Evolutionary conservation across 2,797 vertebrate genomes (phyloP).

Genomic region (Moxostoma hubbsi): DNA sequence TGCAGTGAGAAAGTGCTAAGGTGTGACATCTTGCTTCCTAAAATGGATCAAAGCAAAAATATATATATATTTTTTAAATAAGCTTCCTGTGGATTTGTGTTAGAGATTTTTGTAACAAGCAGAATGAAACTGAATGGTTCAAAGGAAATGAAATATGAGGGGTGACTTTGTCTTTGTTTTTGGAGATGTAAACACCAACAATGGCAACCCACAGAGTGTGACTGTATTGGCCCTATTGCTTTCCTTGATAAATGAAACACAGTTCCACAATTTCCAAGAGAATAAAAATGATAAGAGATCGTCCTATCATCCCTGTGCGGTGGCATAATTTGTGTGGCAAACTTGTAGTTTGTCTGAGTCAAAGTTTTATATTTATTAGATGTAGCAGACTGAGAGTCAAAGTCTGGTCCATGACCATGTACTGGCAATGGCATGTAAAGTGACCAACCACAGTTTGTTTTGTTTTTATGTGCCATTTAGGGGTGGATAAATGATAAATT

Average conservation of each 20-base stretch:
- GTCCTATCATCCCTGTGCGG: slow-evolving; percentile 3
- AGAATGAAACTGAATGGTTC: neutral
- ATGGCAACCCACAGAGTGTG: slow-evolving; percentile 23
- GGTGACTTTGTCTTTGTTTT: slow-evolving; percentile 29
- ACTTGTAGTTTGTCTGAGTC: slow-evolving; percentile 4
- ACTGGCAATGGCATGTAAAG: too few species aligned
- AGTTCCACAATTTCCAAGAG: neutral
- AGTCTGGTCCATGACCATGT: too few species aligned
- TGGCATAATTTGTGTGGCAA: neutral
- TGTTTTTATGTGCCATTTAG: too few species aligned
- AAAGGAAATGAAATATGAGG: slow-evolving; percentile 29
- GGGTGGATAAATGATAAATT: too few species aligned
- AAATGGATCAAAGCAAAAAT: slow-evolving; percentile 46
- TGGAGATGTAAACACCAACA: slow-evolving; percentile 34
- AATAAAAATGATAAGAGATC: slow-evolving; percentile 27
- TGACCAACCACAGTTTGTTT: too few species aligned
- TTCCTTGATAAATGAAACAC: slow-evolving; percentile 23
- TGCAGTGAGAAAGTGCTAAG: slow-evolving; percentile 22
- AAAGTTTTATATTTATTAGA: slow-evolving; percentile 25
- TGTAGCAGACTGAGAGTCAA: neutral
- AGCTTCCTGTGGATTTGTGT: slow-evolving; percentile 26
- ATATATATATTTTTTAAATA: slow-evolving; percentile 29
- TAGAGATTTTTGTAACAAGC: slow-evolving; percentile 9
- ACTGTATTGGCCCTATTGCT: slow-evolving; percentile 31
- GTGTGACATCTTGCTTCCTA: slow-evolving; percentile 39